Evolutionary conservation across 2,113 vertebrate species (phyloP), one percentile per base, ranked within the genome.

Genomic region (Ascaphus truei): DNA sequence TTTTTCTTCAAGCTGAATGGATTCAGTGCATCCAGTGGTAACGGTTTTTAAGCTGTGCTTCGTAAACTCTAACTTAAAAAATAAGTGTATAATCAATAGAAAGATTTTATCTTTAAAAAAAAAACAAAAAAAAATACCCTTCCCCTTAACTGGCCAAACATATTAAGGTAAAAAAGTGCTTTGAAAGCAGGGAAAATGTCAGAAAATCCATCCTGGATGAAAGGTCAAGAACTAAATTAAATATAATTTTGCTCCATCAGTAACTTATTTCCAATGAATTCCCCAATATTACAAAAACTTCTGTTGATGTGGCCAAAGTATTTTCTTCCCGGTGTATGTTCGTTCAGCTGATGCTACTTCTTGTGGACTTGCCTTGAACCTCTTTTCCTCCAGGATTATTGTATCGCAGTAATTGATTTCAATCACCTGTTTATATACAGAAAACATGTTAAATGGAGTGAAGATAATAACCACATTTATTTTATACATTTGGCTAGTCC

Each of bases 371-470:
- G 12, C 33, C 33, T 34, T 34, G 12, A 34, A 34, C 2, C 2
- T 34, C 18, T 47, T 6, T 12, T 47, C 18, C 43, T 18, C 18
- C 43, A 47, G 16, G 23, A 20, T 22, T 8, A 22, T 12, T 20
- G 23, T 11, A 10, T 10, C 3, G 72, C 62, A 64, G 50, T 68
- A 56, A 73, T 37, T 78, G 64, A 11, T 20, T 64, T 75, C 60
- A 78, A 68, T 77, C 56, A 83, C 82, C 85, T 88, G 84, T 87
- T 79, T 16, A 36, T 33, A 74, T 5, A n/a, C 72, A 76, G 10
- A 76, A 77, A 74, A 74, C 56, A n/a, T n/a, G n/a, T n/a, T n/a
- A n/a, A n/a, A n/a, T n/a, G n/a, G n/a, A n/a, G n/a, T n/a, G n/a
- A n/a, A n/a, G n/a, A n/a, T n/a, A n/a, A n/a, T n/a, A n/a, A n/a